Base-by-base conservation (phyloP, 2,888 invertebrate genomes). In the Aricia artaxerxes region DNA sequence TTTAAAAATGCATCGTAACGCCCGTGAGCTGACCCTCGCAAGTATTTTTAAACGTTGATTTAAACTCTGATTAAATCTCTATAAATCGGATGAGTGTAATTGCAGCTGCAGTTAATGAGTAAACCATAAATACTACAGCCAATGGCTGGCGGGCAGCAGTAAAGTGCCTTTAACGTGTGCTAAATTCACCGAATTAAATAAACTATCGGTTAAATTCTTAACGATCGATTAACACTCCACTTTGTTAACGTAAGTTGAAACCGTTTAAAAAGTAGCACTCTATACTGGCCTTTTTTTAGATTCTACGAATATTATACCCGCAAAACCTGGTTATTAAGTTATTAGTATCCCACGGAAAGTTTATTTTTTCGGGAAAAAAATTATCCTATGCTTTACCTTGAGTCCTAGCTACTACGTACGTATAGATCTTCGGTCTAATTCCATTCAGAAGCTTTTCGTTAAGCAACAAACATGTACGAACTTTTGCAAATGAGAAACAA, bases 141-240 rank as follows among this genome's bases (percentile, higher is more conserved):
- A 76, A 76, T 57, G 57, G 76, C 57, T 76, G 76, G 76, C 76
- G 57, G 53, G 76, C 16, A 76, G 76, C 76, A 76, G 76, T 76
- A 57, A 76, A 76, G 57, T 76, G 76, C 76, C 53, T 76, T 75
- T 57, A 76, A 76, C 76, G 76, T 76, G 76, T 76, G 76, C 76
- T 76, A 76, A 76, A 76, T 76, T 76, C 44, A 76, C 53, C 53
- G 76, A 76, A 76, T 76, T 76, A 76, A 76, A 76, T 76, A 76
- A 76, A 76, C 53, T 76, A 53, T 76, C 49, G 57, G 76, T 53
- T 76, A 76, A 76, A 76, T 53, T 76, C 75, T 13, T 53, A 24
- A 35, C 53, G 53, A 76, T 53, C 49, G 49, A 76, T 76, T 76
- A 75, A 49, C 44, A 57, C 76, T 6, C 31, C 53, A 49, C 31